Evolutionary conservation across 2,797 vertebrate genomes (phyloP).

Genomic region (Tarsius wallacei): DNA sequence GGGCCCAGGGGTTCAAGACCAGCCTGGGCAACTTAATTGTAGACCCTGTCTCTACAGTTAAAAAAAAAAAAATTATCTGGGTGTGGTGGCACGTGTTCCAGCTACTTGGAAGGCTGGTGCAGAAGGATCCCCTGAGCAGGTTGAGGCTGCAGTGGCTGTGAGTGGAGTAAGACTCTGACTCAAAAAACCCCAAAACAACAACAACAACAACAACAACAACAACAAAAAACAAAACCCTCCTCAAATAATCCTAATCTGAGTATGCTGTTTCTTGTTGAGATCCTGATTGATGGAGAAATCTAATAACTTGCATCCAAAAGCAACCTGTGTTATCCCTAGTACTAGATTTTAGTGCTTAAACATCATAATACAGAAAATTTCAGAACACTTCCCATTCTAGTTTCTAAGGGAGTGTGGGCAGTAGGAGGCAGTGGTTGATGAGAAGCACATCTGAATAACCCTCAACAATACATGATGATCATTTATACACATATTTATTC

Average conservation of each 20-base stretch:
- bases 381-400: not conserved
- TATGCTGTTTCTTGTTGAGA: slow-evolving; percentile 37
- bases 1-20: not conserved
- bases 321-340: not conserved
- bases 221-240: not conserved
- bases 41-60: not conserved
- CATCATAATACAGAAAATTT: slow-evolving; percentile 21
- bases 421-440: not conserved
- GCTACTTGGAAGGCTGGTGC: not conserved
- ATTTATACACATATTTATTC: slow-evolving; percentile 44
- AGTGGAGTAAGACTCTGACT: not conserved
- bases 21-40: not conserved
- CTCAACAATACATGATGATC: not conserved
- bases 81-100: not conserved
- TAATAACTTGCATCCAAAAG: slow-evolving; percentile 46
- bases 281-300: not conserved
- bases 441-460: slow-evolving; percentile 31
- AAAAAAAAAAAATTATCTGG: not conserved
- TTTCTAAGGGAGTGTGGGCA: slow-evolving; percentile 53
- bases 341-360: slow-evolving; percentile 59
- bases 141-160: not conserved
- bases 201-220: too few species aligned
- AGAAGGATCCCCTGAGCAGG: not conserved
- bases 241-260: slow-evolving; percentile 38
- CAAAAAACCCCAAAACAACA: not conserved